Base-by-base conservation (phyloP, 1,140 invertebrate genomes). In the Orius insidiosus region DNA sequence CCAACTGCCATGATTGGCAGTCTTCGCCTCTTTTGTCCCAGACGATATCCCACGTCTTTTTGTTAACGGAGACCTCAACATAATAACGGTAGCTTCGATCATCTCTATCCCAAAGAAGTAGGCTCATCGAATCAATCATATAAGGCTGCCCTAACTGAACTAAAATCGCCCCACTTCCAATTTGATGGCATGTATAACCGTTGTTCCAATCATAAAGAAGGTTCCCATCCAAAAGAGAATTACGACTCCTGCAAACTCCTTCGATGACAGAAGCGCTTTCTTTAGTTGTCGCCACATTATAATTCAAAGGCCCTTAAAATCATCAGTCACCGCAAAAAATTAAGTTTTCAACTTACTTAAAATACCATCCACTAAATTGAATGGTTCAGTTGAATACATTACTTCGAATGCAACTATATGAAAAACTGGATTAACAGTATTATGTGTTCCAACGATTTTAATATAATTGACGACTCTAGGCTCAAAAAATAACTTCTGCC, bases 61-160 rank as follows among this genome's bases (percentile, higher is more conserved):
- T 76, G 67, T 98, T 90, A n/a, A 76, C 71, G 10, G 92, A 96
- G 2, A 92, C 88, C 68, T 98, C 90, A 31, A 98, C 80, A 59
- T 88, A 94, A 62, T 93, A 98, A 50, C 83, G 88, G 64, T 98
- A 98, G 52, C 77, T 82, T 33, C 95, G 71, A 60, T 95, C 85
- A 68, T 98, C 95, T 65, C 89, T 95, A 67, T 98, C 94, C 95
- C 95, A 98, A 42, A 98, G 67, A 36, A 98, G 64, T 56, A 98
- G 67, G 56, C 81, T 76, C 71, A 97, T 81, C 5, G 86, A 90
- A 39, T 80, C 76, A 44, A 98, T 75, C 51, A 94, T 72, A 63
- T 94, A 98, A 1, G 95, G 94, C 65, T 98, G 95, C 13, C 88
- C 86, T 48, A 98, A 71, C 66, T 97, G 92, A 46, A 98, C 78